Base-by-base conservation (phyloP, 2,113 vertebrate species). In the Dissostichus mawsoni region DNA sequence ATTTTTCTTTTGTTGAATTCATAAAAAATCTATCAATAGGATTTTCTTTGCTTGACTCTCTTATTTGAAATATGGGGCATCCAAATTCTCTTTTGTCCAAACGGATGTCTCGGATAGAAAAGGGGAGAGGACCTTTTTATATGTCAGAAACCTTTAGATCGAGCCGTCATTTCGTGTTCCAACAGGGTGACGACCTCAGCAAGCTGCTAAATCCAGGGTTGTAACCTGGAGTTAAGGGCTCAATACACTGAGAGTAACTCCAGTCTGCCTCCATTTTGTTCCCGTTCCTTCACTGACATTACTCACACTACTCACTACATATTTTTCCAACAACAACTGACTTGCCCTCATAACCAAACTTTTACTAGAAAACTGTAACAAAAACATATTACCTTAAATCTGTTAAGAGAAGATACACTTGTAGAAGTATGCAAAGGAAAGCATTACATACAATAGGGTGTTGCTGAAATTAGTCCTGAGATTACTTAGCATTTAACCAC, bases 191-290 rank as follows among this genome's bases (percentile, higher is more conserved):
- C 53, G 47, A 85, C 65, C 66, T 47, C 36, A 74, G 8, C 23
- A 51, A 8, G 13, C 55, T 18, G 48, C 23, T 57, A 61, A 74
- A 55, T 78, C 48, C 62, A 64, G 45, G 55, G 33, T 10, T 69
- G 17, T 3, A 53, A 61, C 47, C 16, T 16, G 0, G 56, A 48
- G 4, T 53, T 56, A 64, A 47, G 58, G 44, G 33, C 56, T 82
- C 51, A 76, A 47, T 79, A 36, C 53, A 4, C 68, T 16, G 63
- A 68, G 29, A 20, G 5, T n/a, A 64, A 58, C 62, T 80, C 51
- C 9, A 33, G 17, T 51, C 58, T 20, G 68, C 11, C 13, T 70
- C 57, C 36, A 55, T 48, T 33, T 74, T 20, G n/a, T 16, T 62
- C 45, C 59, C 13, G 36, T 66, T 56, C 48, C 69, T 18, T 73